Conservation (phyloP, 1,140 invertebrate genomes). For the Listronotus bonariensis region DNA sequence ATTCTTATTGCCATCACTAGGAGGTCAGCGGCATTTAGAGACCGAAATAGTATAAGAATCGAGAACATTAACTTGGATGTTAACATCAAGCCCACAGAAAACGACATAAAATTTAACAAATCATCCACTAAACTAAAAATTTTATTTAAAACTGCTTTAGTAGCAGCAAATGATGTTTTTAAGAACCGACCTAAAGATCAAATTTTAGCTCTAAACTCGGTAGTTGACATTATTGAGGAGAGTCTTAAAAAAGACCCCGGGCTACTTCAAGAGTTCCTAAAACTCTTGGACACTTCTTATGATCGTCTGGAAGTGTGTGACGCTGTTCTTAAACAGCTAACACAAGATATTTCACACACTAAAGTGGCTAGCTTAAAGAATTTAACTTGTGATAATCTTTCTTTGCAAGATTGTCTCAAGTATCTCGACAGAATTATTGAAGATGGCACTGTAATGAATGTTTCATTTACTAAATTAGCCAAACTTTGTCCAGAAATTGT, state of each 20-base stretch:
- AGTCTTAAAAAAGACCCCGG: slow-evolving; percentile 41
- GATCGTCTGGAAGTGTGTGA: slow-evolving; percentile 49
- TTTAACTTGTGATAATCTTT: slow-evolving; percentile 27
- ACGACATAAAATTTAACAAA: slow-evolving; percentile 45
- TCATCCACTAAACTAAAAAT: slow-evolving; percentile 48
- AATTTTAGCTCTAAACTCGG: slow-evolving; percentile 45
- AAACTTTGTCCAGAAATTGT: slow-evolving; percentile 51
- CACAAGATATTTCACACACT: slow-evolving; percentile 46
- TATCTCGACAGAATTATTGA: slow-evolving; percentile 41
- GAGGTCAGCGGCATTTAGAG: slow-evolving; percentile 47
- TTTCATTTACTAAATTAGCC: slow-evolving; percentile 50
- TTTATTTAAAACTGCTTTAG: slow-evolving; percentile 50
- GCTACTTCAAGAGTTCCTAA: slow-evolving; percentile 43
- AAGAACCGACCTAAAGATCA: slow-evolving; percentile 53
- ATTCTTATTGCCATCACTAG: slow-evolving; percentile 51
- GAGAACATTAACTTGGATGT: slow-evolving; percentile 49
- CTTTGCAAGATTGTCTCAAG: slow-evolving; percentile 39
- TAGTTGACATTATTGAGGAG: slow-evolving; percentile 47
- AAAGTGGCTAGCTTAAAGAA: slow-evolving; percentile 46
- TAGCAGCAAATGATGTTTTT: slow-evolving; percentile 52
- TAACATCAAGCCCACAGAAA: slow-evolving; percentile 37
- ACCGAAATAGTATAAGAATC: slow-evolving; percentile 49
- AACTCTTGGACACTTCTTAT: slow-evolving; percentile 46
- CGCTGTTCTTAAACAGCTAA: slow-evolving; percentile 47
- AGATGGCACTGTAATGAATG: slow-evolving; percentile 34